A percentile compares a stretch with the other conserved stretches of the same genome.
Evolutionary conservation across 2,797 vertebrate genomes (phyloP).

Genomic region (Lagocephalus sceleratus): DNA sequence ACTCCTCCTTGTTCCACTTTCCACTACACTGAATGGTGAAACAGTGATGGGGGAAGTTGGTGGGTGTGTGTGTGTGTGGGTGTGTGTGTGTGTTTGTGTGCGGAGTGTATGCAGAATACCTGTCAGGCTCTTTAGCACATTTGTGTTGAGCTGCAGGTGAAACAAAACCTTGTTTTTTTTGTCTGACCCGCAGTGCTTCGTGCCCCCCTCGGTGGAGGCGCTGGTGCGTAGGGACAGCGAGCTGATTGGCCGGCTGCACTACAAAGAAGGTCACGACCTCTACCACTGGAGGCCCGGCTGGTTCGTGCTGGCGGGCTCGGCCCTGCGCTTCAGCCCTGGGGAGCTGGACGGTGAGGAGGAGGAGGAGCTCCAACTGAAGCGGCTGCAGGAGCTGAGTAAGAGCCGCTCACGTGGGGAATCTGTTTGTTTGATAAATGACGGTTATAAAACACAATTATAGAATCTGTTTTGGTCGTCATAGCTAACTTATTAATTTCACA

Average conservation of each 20-base stretch:
- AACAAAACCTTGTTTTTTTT: constrained; percentile 2
- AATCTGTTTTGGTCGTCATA: no score
- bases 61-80: constrained; percentile 8
- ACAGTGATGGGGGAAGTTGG: constrained; percentile 27
- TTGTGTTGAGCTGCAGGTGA: neutral
- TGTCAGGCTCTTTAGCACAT: constrained; percentile 1
- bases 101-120: constrained; percentile 3
- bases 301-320: constrained; percentile 86
- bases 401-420: neutral
- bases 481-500: no score
- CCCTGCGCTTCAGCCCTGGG: constrained; percentile 83
- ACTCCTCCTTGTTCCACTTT: constrained; percentile 37
- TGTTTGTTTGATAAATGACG: neutral
- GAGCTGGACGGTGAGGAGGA: constrained; percentile 74
- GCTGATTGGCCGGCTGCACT: constrained; percentile 88
- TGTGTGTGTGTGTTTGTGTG: constrained; percentile 5
- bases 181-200: constrained; percentile 78
- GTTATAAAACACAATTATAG: no score
- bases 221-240: constrained; percentile 81
- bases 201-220: constrained; percentile 79
- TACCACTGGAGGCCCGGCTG: constrained; percentile 91
- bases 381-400: constrained; percentile 96
- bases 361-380: constrained; percentile 85
- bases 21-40: constrained; percentile 36
- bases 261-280: constrained; percentile 91